phyloP scores from a whole-genome alignment of 2,113 vertebrate genomes.

The Taurulus bubalis region DNA sequence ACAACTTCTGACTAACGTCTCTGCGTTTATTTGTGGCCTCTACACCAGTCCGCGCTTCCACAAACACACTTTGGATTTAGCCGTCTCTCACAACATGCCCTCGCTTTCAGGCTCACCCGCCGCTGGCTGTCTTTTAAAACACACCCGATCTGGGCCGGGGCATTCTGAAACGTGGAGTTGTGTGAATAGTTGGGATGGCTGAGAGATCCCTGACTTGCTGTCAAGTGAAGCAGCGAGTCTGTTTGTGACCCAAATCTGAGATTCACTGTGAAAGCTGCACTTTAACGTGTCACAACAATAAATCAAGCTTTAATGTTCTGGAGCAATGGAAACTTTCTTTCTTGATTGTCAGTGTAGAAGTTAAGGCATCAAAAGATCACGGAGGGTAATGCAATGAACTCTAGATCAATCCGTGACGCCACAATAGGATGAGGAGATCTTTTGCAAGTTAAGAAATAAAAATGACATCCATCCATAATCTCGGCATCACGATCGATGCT shows the following conservation, averaged over 20 bases:
- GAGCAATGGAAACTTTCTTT: not conserved
- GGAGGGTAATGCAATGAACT: not conserved
- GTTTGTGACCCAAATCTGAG: conserved; percentile 65
- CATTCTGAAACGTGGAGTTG: conserved; percentile 52
- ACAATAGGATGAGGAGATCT: not conserved
- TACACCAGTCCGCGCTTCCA: conserved; percentile 10
- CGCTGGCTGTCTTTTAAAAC: conserved; percentile 31
- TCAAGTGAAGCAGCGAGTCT: conserved; percentile 59
- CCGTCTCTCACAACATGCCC: not conserved
- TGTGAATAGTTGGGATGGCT: conserved; percentile 66
- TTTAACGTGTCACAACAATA: too few species aligned
- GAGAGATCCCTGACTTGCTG: conserved; percentile 69
- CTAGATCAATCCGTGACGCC: not conserved
- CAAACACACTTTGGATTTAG: conserved; percentile 34
- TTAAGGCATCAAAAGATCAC: not conserved
- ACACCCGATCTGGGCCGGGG: conserved; percentile 40
- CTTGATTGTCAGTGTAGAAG: not conserved
- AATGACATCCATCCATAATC: not conserved
- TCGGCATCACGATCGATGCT: not conserved
- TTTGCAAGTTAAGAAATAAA: too few species aligned
- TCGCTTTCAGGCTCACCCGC: not conserved
- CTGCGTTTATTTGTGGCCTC: conserved; percentile 50
- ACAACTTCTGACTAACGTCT: conserved; percentile 54
- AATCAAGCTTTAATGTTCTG: not conserved
- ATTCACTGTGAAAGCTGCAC: conserved; percentile 38